phyloP scores from a whole-genome alignment of 2,113 vertebrate genomes.

The Poeciliopsis occidentalis region DNA sequence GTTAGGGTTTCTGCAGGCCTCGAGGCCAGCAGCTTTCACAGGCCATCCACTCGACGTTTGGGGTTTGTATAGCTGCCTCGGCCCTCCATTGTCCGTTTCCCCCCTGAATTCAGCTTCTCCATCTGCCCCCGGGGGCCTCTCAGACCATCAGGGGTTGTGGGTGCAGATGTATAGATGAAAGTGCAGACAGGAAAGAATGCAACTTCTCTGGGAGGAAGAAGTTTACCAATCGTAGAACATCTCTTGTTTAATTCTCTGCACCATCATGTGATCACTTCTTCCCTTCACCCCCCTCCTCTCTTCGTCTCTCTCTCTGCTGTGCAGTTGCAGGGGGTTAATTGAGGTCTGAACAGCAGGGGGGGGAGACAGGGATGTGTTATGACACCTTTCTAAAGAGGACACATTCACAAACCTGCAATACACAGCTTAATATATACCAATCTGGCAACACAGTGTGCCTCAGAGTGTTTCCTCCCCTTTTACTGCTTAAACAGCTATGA shows the following conservation, averaged over 20 bases:
- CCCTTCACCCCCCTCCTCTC: constrained; percentile 21
- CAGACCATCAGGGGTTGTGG: constrained; percentile 48
- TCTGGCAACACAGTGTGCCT: background rate
- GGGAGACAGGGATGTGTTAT: constrained; percentile 44
- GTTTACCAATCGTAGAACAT: constrained; percentile 58
- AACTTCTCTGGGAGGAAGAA: constrained; percentile 50
- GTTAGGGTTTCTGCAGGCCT: constrained; percentile 62
- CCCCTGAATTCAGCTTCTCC: constrained; percentile 71
- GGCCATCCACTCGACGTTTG: constrained; percentile 60
- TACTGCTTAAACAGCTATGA: background rate
- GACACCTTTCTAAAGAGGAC: constrained; percentile 59
- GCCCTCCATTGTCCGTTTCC: constrained; percentile 69
- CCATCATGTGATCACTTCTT: constrained; percentile 46
- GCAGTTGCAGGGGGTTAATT: constrained; percentile 75
- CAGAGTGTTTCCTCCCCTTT: background rate
- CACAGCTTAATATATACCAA: background rate
- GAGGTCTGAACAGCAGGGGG: constrained; percentile 71
- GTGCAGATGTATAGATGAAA: constrained; percentile 68
- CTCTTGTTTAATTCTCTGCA: constrained; percentile 43
- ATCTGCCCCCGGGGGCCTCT: constrained; percentile 69
- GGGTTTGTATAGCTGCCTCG: constrained; percentile 72
- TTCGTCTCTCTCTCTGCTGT: constrained; percentile 49
- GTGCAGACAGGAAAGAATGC: constrained; percentile 49
- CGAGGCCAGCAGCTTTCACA: constrained; percentile 65
- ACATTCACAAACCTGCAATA: constrained; percentile 21